Base-by-base conservation (phyloP, 1,140 invertebrate genomes). In the Lepidurus apus region DNA sequence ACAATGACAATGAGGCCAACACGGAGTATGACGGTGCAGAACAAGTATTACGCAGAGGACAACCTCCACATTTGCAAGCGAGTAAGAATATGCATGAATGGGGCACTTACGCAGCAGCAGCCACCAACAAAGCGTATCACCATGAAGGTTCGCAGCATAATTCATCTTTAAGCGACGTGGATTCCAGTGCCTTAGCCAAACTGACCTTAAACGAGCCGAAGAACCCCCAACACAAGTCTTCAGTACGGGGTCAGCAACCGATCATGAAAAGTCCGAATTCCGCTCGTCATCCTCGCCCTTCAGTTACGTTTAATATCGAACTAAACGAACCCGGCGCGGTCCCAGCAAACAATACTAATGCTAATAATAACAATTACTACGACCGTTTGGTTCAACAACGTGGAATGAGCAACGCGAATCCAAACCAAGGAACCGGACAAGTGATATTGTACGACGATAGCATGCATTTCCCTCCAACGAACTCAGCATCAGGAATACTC, bases 381-480 rank as follows among this genome's bases (percentile, higher is more conserved):
- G 53, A 65, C 21, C 53, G 53, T 21, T 13, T 17, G 6, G 21
- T n/a, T 21, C 53, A 65, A 21, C 53, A 65, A 21, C 53, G 53
- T 21, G 53, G 53, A 8, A 65, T 21, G 53, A 21, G 53, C 34
- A 34, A 34, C 34, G 34, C 34, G 34, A 34, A 34, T 34, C 34
- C 34, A 34, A 34, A 34, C 34, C 34, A 34, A 34, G 34, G 34
- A 4, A 34, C 0, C 34, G 77, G 77, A 2, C 78, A 79, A 74
- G 78, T 79, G 42, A 74, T 79, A 1, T 44, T 79, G 9, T 79
- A 79, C 78, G 78, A 79, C 74, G 78, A 79, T 44, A 79, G 73
- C 13, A 79, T 79, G 78, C 78, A 79, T 47, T 79, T 79, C 43
- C 78, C 78, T 11, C 73, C 21, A 73, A 74, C 17, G 8, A 74